Evolutionary conservation across 2,888 invertebrate species (phyloP), one percentile per base, ranked within the genome.

Genomic region (Mimas tiliae): DNA sequence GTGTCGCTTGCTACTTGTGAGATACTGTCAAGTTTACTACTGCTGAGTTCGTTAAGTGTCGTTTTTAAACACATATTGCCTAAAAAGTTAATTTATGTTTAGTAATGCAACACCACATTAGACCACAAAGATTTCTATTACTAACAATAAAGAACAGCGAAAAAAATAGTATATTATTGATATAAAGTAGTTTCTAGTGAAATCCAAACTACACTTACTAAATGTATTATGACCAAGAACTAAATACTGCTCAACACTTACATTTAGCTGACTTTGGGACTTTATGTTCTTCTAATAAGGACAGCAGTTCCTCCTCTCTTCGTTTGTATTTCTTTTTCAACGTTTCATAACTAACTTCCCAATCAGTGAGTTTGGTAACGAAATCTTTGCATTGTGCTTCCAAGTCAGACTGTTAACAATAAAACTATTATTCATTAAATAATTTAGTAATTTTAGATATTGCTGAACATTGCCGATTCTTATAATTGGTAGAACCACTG

Each of bases 281-380:
- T 67, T 71, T 80, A 21, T 82, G 75, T 71, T 95, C 94, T 33
- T 89, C 85, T 42, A 95, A 74, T 0, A 88, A 80, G 1, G 90
- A 89, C 0, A 95, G 72, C 6, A 95, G 77, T 76, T 95, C 95
- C 42, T 86, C 85, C 83, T 95, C 95, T 64, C 95, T 88, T 0
- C 79, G 84, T 76, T 93, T 94, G 7, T 93, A 84, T 75, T 94
- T 95, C 7, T 83, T 86, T 79, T 93, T 90, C 7, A 94, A 83
- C 21, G 90, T 91, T 68, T 95, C 93, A 72, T 91, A 94, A 75
- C 93, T 91, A 65, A 94, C 94, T 77, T 95, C 94, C 73, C 82
- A 85, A 70, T 94, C 94, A 12, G 88, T 92, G 45, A 93, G 68
- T 73, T 87, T 88, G 8, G 82, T 87, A 19, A 73, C 76, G 64